Conservation (phyloP, 1,140 invertebrate species). For the Helicorthomorpha holstii region DNA sequence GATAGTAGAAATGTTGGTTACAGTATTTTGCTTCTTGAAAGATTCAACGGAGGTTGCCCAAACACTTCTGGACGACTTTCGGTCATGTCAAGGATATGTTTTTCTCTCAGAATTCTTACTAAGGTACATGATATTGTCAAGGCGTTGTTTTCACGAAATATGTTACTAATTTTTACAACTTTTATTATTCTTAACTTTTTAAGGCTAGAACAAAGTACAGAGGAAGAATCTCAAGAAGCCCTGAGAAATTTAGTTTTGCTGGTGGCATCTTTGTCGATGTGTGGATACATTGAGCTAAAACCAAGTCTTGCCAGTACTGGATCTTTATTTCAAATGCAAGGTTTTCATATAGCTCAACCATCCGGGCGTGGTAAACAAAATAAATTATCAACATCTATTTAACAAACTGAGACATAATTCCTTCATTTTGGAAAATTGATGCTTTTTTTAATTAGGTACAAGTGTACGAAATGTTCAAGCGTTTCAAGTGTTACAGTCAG, state of each 20-base stretch:
- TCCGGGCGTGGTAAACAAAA: slow-evolving; percentile 53
- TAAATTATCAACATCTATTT: too few relatives aligned
- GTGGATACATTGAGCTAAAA: slow-evolving; percentile 69
- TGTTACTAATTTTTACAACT: neutral
- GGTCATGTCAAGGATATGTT: slow-evolving; percentile 79
- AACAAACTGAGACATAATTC: too few relatives aligned
- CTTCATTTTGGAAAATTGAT: too few relatives aligned
- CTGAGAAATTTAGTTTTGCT: slow-evolving; percentile 81
- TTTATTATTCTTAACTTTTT: slow-evolving; percentile 9
- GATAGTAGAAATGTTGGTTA: slow-evolving; percentile 95
- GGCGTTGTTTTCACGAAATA: neutral
- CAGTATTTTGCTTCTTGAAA: slow-evolving; percentile 93
- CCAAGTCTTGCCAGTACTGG: slow-evolving; percentile 44
- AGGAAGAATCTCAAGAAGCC: slow-evolving; percentile 65
- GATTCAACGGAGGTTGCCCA: slow-evolving; percentile 95
- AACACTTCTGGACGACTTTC: slow-evolving; percentile 86
- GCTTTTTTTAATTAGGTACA: slow-evolving; percentile 26
- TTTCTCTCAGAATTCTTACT: slow-evolving; percentile 88
- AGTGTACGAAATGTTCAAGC: slow-evolving; percentile 86
- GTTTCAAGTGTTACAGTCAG: slow-evolving; percentile 84
- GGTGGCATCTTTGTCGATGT: slow-evolving; percentile 82
- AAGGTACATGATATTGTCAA: slow-evolving; percentile 42
- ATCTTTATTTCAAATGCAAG: slow-evolving; percentile 80
- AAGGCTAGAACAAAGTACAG: slow-evolving; percentile 56
- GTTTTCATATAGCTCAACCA: slow-evolving; percentile 77